These are phyloP conservation scores for Dilophus febrilis DNA, from an alignment of 2,888 invertebrate species.

Conservation along the genomic window DNA sequence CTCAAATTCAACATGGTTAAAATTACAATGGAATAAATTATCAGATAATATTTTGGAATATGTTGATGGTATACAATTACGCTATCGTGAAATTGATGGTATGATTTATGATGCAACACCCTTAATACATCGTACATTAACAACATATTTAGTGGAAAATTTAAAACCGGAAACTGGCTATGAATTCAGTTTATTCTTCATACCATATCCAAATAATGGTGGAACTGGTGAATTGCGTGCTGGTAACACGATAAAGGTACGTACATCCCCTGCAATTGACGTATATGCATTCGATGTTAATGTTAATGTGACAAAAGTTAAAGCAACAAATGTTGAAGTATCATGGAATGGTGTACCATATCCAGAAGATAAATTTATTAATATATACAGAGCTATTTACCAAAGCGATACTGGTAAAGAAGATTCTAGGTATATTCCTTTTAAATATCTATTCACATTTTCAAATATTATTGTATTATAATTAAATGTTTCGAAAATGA, in stretches of 20 bases:
- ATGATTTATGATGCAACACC: slow-evolving; percentile 74
- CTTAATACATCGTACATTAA: slow-evolving; percentile 64
- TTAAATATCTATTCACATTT: not conserved
- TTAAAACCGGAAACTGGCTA: slow-evolving; percentile 62
- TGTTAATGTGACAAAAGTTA: slow-evolving; percentile 57
- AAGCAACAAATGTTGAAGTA: slow-evolving; percentile 59
- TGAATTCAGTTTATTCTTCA: slow-evolving; percentile 66
- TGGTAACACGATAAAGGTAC: slow-evolving; percentile 48
- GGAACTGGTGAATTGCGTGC: slow-evolving; percentile 69
- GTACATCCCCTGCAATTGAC: slow-evolving; percentile 50
- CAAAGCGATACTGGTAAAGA: slow-evolving; percentile 58
- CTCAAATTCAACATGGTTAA: slow-evolving; percentile 61
- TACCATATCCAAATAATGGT: slow-evolving; percentile 63
- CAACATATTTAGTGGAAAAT: slow-evolving; percentile 58
- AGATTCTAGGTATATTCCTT: slow-evolving; percentile 32
- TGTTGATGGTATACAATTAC: slow-evolving; percentile 75
- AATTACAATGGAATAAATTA: slow-evolving; percentile 67
- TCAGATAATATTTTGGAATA: slow-evolving; percentile 62
- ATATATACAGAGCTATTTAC: slow-evolving; percentile 73
- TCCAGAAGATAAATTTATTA: slow-evolving; percentile 78
- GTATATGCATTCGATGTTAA: slow-evolving; percentile 69
- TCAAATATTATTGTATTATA: not conserved
- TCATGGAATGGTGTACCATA: slow-evolving; percentile 73
- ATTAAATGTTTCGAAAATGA: too few relatives aligned
- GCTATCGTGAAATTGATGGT: slow-evolving; percentile 66